Base-by-base conservation (phyloP, 2,888 invertebrate genomes). In the Tromatobia lineatoria region DNA sequence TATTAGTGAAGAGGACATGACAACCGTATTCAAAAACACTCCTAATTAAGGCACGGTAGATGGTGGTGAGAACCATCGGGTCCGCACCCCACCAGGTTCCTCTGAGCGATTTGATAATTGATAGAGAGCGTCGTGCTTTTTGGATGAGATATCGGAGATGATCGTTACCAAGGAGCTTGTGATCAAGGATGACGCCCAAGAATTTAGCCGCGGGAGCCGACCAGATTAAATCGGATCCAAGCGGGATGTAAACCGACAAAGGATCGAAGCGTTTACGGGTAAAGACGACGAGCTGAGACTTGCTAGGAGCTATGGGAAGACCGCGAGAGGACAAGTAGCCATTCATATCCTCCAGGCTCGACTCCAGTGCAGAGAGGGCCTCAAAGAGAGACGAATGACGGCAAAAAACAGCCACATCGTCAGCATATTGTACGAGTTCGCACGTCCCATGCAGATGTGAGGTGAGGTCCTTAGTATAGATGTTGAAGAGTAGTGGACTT, bases 401-500 rank as follows among this genome's bases (percentile, higher is more conserved):
- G 13, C 54, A n/a, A 70, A n/a, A 70, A 11, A 54, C 20, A 15
- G 38, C 52, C 3, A 54, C 34, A 11, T 70, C 70, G 10, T 70
- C 70, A 18, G 70, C 70, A 18, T 52, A 70, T 20, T 70, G 70
- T 3, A 38, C 10, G 0, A 70, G 50, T 3, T 52, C 52, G 7
- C 38, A 54, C 13, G 10, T 6, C 0, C n/a, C 34, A 1, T 70
- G 7, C 0, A 70, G 52, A 6, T 34, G n/a, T 1, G 50, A 20
- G 34, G 23, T 45, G 1, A 74, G 8, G 13, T 29, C 34, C 11
- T 34, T 18, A 1, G 25, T 29, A 13, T 80, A 80, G 1, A 80
- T 42, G 4, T 73, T 34, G 13, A 74, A 80, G 3, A 80, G 15
- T 3, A 45, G 29, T 2, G 80, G 73, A 25, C 74, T 80, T 3